phyloP scores from a whole-genome alignment of 2,888 invertebrate genomes.

The Eurytoma adleriae region DNA sequence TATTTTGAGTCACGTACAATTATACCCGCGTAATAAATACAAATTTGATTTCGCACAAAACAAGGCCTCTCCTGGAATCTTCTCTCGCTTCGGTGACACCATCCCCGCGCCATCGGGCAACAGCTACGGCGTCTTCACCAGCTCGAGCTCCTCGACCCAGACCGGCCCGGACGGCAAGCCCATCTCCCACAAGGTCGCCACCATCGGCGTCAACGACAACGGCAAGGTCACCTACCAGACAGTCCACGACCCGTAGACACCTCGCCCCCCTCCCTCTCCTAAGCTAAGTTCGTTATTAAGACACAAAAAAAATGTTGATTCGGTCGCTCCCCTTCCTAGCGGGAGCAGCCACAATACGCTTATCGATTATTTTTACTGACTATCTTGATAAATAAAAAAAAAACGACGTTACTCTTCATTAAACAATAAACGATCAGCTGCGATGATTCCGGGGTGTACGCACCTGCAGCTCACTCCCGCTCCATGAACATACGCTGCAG shows the following conservation, averaged over 20 bases:
- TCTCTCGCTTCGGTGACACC: constrained; percentile 68
- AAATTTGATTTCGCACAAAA: neutral
- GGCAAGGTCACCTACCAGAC: constrained; percentile 83
- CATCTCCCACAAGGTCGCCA: constrained; percentile 78
- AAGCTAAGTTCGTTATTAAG: constrained; percentile 8
- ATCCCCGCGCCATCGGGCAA: constrained; percentile 69
- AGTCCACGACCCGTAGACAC: constrained; percentile 74
- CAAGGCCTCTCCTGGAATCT: constrained; percentile 46
- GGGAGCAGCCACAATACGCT: constrained; percentile 14
- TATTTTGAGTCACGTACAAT: no score
- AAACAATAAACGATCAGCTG: constrained; percentile 8
- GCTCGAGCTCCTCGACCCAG: constrained; percentile 80
- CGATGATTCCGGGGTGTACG: neutral
- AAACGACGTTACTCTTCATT: neutral
- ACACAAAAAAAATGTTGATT: constrained; percentile 3
- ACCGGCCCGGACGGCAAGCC: constrained; percentile 80
- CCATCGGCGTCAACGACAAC: constrained; percentile 85
- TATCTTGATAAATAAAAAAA: neutral
- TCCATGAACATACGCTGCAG: constrained; percentile 3
- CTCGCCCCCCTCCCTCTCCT: neutral
- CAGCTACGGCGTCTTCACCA: constrained; percentile 80
- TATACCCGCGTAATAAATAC: no score
- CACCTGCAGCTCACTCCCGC: neutral
- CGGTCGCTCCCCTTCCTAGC: neutral
- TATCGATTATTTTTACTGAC: neutral